Conservation (phyloP, 2,888 invertebrate species). For the Pheosia tremula region DNA sequence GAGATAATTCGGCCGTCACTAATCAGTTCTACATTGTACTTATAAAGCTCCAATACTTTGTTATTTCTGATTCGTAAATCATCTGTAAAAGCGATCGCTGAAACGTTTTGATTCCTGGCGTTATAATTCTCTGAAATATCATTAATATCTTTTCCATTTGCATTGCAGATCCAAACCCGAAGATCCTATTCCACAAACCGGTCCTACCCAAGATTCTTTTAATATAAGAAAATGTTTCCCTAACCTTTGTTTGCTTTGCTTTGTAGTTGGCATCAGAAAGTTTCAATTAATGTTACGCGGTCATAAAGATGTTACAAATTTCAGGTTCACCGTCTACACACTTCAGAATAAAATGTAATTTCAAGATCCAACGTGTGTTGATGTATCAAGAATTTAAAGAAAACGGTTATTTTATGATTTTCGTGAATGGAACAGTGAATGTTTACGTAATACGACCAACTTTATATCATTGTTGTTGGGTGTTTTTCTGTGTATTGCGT, state of each 20-base stretch:
- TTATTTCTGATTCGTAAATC: constrained; percentile 16
- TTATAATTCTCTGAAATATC: constrained; percentile 18
- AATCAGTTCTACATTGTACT: no score
- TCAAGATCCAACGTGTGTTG: not conserved
- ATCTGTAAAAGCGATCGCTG: constrained; percentile 14
- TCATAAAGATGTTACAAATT: constrained; percentile 13
- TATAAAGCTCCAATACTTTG: not conserved
- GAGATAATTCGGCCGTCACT: no score
- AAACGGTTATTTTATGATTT: not conserved
- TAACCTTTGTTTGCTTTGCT: constrained; percentile 20
- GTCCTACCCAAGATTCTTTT: constrained; percentile 12
- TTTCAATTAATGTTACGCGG: constrained; percentile 6
- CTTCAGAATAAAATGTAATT: not conserved
- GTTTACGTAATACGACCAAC: not conserved
- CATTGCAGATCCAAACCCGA: constrained; percentile 22
- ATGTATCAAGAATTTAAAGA: not conserved
- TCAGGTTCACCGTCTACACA: not conserved
- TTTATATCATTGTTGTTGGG: not conserved
- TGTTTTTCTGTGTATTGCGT: not conserved
- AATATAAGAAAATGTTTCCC: constrained; percentile 21
- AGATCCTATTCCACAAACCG: constrained; percentile 4
- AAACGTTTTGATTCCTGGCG: constrained; percentile 14
- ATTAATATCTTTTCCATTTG: constrained; percentile 15
- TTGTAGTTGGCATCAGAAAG: constrained; percentile 16
- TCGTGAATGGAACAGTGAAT: not conserved